These are phyloP conservation scores for Acestrorhynchus altus DNA, from an alignment of 2,797 vertebrate genomes.

Conservation along the genomic window DNA sequence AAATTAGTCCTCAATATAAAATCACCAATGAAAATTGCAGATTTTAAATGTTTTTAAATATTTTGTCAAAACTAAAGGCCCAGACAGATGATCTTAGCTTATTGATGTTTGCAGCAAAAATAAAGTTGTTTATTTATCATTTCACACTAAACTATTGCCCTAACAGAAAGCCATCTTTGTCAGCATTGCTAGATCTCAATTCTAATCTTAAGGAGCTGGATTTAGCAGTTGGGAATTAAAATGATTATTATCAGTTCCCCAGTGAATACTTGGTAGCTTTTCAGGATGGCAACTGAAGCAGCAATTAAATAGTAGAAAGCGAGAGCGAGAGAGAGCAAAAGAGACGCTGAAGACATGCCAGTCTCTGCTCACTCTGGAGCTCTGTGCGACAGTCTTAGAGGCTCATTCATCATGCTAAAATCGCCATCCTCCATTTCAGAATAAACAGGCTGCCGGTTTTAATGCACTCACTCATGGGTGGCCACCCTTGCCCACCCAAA, in stretches of 20 bases:
- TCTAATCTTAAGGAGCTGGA: conserved; percentile 41
- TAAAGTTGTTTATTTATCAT: background rate
- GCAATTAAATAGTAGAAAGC: conserved; percentile 26
- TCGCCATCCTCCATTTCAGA: conserved; percentile 69
- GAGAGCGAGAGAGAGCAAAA: conserved; percentile 9
- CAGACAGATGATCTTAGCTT: background rate
- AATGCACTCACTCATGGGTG: conserved; percentile 70
- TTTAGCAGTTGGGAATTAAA: conserved; percentile 3
- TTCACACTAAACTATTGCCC: background rate
- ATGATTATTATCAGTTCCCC: conserved; percentile 1
- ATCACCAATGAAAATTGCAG: no score
- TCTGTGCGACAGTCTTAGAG: conserved; percentile 45
- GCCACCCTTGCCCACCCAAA: conserved; percentile 69
- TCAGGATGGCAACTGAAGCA: conserved; percentile 1
- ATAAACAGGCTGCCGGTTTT: conserved; percentile 68
- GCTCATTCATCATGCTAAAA: conserved; percentile 65
- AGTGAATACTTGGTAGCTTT: background rate
- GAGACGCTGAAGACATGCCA: conserved; percentile 39
- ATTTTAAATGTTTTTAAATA: no score
- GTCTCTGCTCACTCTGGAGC: conserved; percentile 36
- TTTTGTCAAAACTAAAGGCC: background rate
- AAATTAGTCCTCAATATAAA: no score
- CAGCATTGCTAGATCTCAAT: conserved; percentile 11
- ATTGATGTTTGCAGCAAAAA: background rate
- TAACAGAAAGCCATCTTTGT: conserved; percentile 39